Evolutionary conservation across 2,888 invertebrate genomes (phyloP), one percentile per base, ranked within the genome.

Genomic region (Sarcophaga subvicina): DNA sequence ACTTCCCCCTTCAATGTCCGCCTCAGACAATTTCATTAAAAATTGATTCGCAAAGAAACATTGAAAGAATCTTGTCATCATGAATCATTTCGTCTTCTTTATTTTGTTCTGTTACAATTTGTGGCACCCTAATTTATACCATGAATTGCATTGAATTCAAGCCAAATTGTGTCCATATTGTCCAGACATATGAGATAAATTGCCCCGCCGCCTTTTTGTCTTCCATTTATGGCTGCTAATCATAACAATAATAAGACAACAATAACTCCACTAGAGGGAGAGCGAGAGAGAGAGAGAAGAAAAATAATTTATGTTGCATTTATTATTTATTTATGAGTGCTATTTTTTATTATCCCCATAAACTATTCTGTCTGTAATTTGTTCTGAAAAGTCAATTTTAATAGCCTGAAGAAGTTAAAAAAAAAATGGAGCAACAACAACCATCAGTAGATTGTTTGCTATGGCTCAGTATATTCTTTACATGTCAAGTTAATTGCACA

Each of bases 101-200:
- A 4, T 25, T 25, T 0, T 27, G 27, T 27, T 3, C 27, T 27
- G 27, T 27, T 4, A 49, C 3, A 54, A 54, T 54, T 4, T 54
- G 17, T 17, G 8, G 22, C 25, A n/a, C 66, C 83, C 62, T 83
- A 83, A 63, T 22, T 14, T 37, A n/a, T 83, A 25, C 70, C 4
- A 2, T 45, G 63, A 79, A 79, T 69, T 84, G 71, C 79, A 84
- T 81, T 82, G 87, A 78, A 78, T 75, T 66, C 27, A 60, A 76
- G 87, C 87, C 84, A 87, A 87, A 87, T 84, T 84, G 75, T 83
- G 75, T 83, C 59, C 84, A 87, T 84, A 84, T 84, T 87, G 87
- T 79, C 86, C 86, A 86, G 67, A 71, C 86, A 71, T 76, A 63
- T 66, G 70, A 82, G 54, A 83, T 79, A 67, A 86, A 83, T 72